These are phyloP conservation scores for Magallana ariakensis DNA, from an alignment of 1,140 invertebrate genomes.

Conservation along the genomic window DNA sequence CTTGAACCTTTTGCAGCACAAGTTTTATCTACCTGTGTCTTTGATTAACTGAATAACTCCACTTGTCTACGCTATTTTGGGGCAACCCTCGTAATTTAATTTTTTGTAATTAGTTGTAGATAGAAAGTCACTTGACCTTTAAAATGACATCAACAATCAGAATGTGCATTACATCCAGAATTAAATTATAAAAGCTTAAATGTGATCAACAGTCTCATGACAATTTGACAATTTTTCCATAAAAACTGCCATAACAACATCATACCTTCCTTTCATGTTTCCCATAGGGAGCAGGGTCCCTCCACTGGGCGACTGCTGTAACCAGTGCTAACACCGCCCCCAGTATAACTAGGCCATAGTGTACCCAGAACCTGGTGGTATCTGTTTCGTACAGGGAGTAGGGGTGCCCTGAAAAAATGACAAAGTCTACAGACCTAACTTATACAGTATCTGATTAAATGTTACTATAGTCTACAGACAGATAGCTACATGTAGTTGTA, in stretches of 20 bases:
- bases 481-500: too few relatives aligned
- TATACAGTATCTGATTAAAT: too few relatives aligned
- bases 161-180: not conserved
- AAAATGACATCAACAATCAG: too few relatives aligned
- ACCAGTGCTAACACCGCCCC: constrained; percentile 66
- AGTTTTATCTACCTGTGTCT: too few relatives aligned
- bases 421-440: not conserved
- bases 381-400: constrained; percentile 65
- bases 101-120: too few relatives aligned
- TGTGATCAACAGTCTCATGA: not conserved
- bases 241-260: not conserved
- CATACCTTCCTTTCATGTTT: constrained; percentile 67
- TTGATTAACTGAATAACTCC: too few relatives aligned
- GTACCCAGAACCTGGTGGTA: constrained; percentile 66
- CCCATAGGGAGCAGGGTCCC: constrained; percentile 71
- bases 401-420: constrained; percentile 62
- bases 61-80: too few relatives aligned
- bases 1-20: too few relatives aligned
- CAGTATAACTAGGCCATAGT: constrained; percentile 68
- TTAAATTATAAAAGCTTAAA: not conserved
- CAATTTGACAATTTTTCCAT: not conserved
- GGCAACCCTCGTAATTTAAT: too few relatives aligned
- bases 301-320: constrained; percentile 65
- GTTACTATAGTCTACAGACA: too few relatives aligned
- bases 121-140: too few relatives aligned